Base-by-base conservation (phyloP, 2,888 invertebrate genomes). In the Leucoma salicis region DNA sequence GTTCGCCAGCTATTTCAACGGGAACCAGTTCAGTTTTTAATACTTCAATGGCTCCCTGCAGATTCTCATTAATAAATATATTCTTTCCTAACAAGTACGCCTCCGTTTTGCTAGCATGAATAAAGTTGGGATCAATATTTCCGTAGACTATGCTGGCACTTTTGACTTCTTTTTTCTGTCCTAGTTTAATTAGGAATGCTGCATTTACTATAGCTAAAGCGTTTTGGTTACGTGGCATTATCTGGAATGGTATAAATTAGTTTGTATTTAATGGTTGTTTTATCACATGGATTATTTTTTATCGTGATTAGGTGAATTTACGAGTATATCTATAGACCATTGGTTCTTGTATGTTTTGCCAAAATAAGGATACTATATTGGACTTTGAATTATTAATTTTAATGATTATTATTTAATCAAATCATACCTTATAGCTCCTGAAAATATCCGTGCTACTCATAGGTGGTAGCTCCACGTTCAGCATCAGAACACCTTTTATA, bases 151-250 rank as follows among this genome's bases (percentile, higher is more conserved):
- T 91, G 6, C 80, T 83, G 0, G 93, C 92, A 1, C 49, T 59
- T 45, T 66, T 65, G 35, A 78, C 65, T 1, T 52, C 42, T 1
- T 64, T 61, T 40, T 78, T 50, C 42, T 68, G 58, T 34, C 90
- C 71, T 3, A 93, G 48, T 66, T 92, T 89, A n/a, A 94, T 65
- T 0, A 93, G 81, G 59, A 95, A 95, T 0, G 92, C 95, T 2
- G 94, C 94, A 65, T 95, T 95, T 0, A 96, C 93, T 43, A 94
- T 93, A 0, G 95, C 95, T 62, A 95, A 91, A 0, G 95, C 92
- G 66, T 95, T 95, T 78, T 94, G 94, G 25, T 93, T 92, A 53
- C 95, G 85, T 0, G 94, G 93, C 91, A 94, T 93, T 31, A 95
- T 92, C 95, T 94, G 73, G 15, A 57, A 57, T 28, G 7, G 5